These are phyloP conservation scores for Sphaerolaimus hirsutus DNA, from an alignment of 2,888 invertebrate species.

Conservation along the genomic window DNA sequence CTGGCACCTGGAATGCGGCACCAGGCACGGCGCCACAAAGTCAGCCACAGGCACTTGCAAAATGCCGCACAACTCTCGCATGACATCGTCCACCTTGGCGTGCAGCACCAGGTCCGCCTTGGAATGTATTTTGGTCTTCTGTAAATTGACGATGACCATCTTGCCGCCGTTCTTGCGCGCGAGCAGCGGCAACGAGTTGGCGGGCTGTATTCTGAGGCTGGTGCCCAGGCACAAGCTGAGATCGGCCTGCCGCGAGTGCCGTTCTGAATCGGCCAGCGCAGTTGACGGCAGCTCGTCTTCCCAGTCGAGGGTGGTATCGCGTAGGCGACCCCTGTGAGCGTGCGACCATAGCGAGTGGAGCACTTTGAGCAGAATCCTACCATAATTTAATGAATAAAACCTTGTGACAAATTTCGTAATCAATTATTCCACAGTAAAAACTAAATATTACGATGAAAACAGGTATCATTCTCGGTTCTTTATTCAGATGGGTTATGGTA, in stretches of 20 bases:
- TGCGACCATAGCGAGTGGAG: too few relatives aligned
- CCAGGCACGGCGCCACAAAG: neutral
- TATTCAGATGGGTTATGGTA: too few relatives aligned
- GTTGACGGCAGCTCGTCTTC: slow-evolving; percentile 57
- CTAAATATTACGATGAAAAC: too few relatives aligned
- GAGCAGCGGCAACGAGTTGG: slow-evolving; percentile 68
- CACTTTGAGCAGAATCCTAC: too few relatives aligned
- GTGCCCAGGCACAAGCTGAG: slow-evolving; percentile 79
- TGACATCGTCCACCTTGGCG: slow-evolving; percentile 14
- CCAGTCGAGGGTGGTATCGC: slow-evolving; percentile 88
- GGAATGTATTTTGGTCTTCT: slow-evolving; percentile 62
- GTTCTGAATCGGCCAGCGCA: slow-evolving; percentile 40
- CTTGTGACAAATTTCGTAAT: too few relatives aligned
- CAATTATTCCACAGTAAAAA: too few relatives aligned
- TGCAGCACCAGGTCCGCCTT: slow-evolving; percentile 16
- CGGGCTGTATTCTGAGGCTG: slow-evolving; percentile 88
- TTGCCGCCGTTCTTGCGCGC: slow-evolving; percentile 61
- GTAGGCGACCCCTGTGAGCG: slow-evolving; percentile 50
- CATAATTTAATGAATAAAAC: too few relatives aligned
- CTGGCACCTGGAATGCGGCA: too few relatives aligned
- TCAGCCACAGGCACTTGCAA: slow-evolving; percentile 1
- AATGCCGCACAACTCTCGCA: slow-evolving; percentile 8
- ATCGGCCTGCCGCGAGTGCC: slow-evolving; percentile 70
- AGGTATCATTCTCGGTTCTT: too few relatives aligned
- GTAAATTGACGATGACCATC: slow-evolving; percentile 76